phyloP scores from a whole-genome alignment of 2,888 invertebrate species.

The Pseudococcus viburni region DNA sequence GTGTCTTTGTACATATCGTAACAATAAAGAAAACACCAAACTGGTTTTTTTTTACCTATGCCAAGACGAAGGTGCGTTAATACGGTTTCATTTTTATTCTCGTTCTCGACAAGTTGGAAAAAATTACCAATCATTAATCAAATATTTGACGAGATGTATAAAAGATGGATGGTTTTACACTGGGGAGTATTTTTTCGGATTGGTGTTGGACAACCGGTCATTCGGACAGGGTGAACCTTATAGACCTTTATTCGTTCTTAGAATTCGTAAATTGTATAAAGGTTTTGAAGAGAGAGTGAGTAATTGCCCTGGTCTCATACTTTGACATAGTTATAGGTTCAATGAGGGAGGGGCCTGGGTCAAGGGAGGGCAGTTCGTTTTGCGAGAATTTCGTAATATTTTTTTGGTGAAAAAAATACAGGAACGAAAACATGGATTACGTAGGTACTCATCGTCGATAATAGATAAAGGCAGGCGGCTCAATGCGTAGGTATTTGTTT shows the following conservation, averaged over 20 bases:
- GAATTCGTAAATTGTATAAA: neutral
- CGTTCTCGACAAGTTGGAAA: neutral
- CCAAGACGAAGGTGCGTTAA: neutral
- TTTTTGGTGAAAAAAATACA: neutral
- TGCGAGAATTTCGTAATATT: neutral
- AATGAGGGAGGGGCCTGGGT: neutral
- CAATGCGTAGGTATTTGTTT: conserved; percentile 36
- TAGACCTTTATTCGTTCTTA: neutral
- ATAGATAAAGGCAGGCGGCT: neutral
- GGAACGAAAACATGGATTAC: neutral
- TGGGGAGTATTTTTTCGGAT: neutral
- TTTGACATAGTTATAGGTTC: too few relatives aligned
- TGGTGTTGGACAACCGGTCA: conserved; percentile 15
- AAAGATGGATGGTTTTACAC: neutral
- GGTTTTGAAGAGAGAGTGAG: too few relatives aligned
- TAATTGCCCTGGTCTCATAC: too few relatives aligned
- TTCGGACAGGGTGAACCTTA: neutral
- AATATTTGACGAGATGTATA: conserved; percentile 39
- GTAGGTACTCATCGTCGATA: neutral
- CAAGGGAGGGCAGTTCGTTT: too few relatives aligned
- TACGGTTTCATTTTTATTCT: conserved; percentile 11
- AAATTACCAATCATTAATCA: conserved; percentile 54
- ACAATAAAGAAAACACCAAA: conserved; percentile 24
- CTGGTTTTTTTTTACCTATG: neutral
- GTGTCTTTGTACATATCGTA: neutral